Evolutionary conservation across 1,140 invertebrate genomes (phyloP).

Genomic region (Listronotus bonariensis): DNA sequence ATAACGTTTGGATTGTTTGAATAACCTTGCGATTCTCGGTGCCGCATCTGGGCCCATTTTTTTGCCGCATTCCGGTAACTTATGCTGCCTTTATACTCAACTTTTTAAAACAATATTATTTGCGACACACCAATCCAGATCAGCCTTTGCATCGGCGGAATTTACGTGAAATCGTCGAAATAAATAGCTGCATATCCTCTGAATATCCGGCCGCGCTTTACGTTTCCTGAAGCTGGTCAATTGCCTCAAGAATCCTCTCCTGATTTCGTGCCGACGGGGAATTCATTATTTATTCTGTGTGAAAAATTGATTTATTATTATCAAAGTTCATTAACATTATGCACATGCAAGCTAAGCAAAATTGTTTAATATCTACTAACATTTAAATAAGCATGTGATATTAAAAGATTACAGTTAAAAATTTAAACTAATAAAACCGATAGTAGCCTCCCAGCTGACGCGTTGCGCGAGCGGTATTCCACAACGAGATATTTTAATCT

Average conservation of each 20-base stretch:
- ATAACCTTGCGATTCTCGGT: constrained; percentile 54
- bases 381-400: not conserved
- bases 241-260: constrained; percentile 79
- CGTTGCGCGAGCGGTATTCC: constrained; percentile 9
- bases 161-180: constrained; percentile 74
- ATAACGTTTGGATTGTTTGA: constrained; percentile 56
- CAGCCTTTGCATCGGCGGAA: constrained; percentile 71
- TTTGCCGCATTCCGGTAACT: constrained; percentile 83
- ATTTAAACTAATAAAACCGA: no score
- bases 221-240: constrained; percentile 79
- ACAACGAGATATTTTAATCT: constrained; percentile 13
- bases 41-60: constrained; percentile 62
- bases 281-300: constrained; percentile 6
- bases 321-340: no score
- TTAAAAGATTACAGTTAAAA: not conserved
- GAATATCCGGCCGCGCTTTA: constrained; percentile 81
- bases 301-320: not conserved
- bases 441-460: not conserved
- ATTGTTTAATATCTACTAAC: not conserved
- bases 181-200: constrained; percentile 81
- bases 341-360: no score
- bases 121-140: constrained; percentile 76
- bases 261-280: constrained; percentile 59
- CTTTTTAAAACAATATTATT: constrained; percentile 78
- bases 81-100: constrained; percentile 84